Evolutionary conservation across 2,888 invertebrate genomes (phyloP).

Genomic region (Macaria notata): DNA sequence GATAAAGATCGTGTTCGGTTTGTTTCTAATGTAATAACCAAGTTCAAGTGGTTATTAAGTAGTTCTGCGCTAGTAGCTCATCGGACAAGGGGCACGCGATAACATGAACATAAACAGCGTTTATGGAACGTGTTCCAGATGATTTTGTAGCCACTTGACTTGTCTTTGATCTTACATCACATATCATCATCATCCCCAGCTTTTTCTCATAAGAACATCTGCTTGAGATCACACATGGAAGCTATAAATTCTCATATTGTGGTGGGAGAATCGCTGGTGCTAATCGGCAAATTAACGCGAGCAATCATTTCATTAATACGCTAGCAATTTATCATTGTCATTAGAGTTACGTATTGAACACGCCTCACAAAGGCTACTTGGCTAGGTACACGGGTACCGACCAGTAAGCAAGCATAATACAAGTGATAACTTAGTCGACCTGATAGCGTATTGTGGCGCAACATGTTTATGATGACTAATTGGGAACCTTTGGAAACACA

Average conservation of each 20-base stretch:
- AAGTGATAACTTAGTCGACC: not conserved
- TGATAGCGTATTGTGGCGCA: conserved; percentile 5
- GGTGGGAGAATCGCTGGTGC: conserved; percentile 28
- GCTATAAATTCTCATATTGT: conserved; percentile 15
- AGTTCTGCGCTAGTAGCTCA: conserved; percentile 46
- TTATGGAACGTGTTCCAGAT: conserved; percentile 35
- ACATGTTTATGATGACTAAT: conserved; percentile 10
- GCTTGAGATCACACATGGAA: not conserved
- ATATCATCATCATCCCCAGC: conserved; percentile 8
- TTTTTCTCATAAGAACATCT: too few relatives aligned
- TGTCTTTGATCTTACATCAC: conserved; percentile 20
- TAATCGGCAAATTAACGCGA: conserved; percentile 29
- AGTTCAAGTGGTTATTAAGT: conserved; percentile 45
- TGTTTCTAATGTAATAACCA: conserved; percentile 31
- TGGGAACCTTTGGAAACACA: conserved; percentile 7
- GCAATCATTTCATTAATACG: conserved; percentile 33
- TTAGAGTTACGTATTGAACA: not conserved
- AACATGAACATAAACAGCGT: conserved; percentile 52
- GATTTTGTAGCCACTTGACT: conserved; percentile 38
- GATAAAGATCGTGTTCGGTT: conserved; percentile 20
- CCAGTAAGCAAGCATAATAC: not conserved
- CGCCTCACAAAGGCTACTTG: not conserved
- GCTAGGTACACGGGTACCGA: too few relatives aligned
- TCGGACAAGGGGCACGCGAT: conserved; percentile 59
- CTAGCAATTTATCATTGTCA: conserved; percentile 20